Percentiles rank a stretch among this genome's conserved stretches.
phyloP scores from a whole-genome alignment of 2,888 invertebrate species.

The Cyclophora albipunctata region DNA sequence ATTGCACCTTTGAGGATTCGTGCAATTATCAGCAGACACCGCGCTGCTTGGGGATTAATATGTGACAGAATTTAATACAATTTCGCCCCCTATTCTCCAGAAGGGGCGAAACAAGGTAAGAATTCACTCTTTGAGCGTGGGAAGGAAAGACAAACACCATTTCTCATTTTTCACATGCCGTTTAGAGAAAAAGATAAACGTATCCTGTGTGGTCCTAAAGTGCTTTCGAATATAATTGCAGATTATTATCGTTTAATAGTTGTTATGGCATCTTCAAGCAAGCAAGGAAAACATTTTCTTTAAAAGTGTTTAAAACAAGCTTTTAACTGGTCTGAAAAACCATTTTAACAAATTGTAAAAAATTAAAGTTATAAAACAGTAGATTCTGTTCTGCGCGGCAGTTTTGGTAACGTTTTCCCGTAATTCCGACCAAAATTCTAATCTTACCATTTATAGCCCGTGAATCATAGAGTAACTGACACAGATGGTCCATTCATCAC shows the following conservation, averaged over 20 bases:
- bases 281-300: no score
- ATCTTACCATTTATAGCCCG: conserved; percentile 24
- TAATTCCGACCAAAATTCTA: conserved; percentile 5
- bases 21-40: conserved; percentile 50
- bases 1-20: conserved; percentile 47
- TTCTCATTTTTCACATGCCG: conserved; percentile 12
- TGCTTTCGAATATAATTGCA: conserved; percentile 15
- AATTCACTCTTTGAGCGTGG: conserved; percentile 10
- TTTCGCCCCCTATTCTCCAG: conserved; percentile 29
- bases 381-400: neutral
- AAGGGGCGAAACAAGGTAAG: conserved; percentile 14
- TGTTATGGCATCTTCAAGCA: neutral
- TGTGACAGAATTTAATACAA: conserved; percentile 37
- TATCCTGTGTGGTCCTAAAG: conserved; percentile 23
- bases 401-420: neutral
- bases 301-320: neutral
- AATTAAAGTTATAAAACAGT: no score
- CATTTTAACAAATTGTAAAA: neutral
- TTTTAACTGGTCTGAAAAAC: conserved; percentile 2
- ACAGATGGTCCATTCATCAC: conserved; percentile 41
- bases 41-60: conserved; percentile 48
- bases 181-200: conserved; percentile 10
- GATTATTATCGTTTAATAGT: conserved; percentile 16
- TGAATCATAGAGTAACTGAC: conserved; percentile 38
- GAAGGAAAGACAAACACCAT: conserved; percentile 9